Evolutionary conservation across 2,797 vertebrate species (phyloP), one percentile per base, ranked within the genome.

Genomic region (Kryptolebias ocellatus): DNA sequence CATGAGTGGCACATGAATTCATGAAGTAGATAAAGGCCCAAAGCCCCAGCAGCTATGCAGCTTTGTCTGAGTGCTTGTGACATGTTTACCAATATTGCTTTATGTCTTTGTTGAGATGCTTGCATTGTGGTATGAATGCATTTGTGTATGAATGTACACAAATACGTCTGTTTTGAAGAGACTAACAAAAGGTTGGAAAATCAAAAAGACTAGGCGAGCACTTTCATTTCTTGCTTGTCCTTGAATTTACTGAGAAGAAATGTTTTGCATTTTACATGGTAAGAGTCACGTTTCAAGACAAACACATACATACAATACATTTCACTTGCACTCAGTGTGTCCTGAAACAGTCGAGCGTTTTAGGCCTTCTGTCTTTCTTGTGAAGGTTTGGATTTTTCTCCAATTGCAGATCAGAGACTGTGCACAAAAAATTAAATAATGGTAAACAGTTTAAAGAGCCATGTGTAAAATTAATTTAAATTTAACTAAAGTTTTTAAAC

Each of bases 1-100:
- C 78, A 53, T 56, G 68, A 87, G 72, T 67, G 78, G 64, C 74
- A 71, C 55, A 62, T 70, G 67, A 85, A 85, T 90, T 76, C 79
- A 85, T 69, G 60, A 67, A 63, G 62, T 10, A 74, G 81, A 88
- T 88, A 83, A 84, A 87, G 74, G 80, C 73, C 76, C 67, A 83
- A 78, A 85, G 70, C 76, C 56, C 58, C 70, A 60, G 64, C 8
- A 67, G 81, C 83, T 69, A 27, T 17, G 34, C 37, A 7, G 51
- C 74, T 82, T 81, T 79, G 76, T 83, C 67, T 70, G 80, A 86
- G 71, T 64, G 64, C 18, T 59, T 72, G 67, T 68, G 83, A 83
- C 86, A 83, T 83, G 81, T 81, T 89, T 81, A 75, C 80, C 24
- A 31, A 58, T 76, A 67, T 55, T 75, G 58, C 80, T 83, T 81